A percentile compares a stretch with the other conserved stretches of the same genome.
phyloP scores from a whole-genome alignment of 2,797 vertebrate genomes.

The Arnoldichthys spilopterus region DNA sequence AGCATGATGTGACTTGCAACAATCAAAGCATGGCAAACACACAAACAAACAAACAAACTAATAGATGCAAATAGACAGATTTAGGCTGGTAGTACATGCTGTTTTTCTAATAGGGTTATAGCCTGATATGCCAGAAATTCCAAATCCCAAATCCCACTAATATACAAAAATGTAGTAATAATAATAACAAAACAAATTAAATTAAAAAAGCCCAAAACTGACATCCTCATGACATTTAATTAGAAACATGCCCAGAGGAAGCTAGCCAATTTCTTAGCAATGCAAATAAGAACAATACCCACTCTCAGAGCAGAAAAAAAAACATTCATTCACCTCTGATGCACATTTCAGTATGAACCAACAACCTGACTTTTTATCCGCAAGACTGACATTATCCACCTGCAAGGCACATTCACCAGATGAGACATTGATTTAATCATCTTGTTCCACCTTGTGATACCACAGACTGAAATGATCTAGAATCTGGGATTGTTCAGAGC shows the following conservation, averaged over 20 bases:
- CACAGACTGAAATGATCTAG: constrained; percentile 55
- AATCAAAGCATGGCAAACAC: neutral
- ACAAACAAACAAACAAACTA: neutral
- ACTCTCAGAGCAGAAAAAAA: neutral
- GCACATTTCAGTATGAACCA: neutral
- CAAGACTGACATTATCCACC: neutral
- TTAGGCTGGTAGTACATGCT: neutral
- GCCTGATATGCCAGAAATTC: no score
- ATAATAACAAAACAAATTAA: neutral
- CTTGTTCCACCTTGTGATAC: constrained; percentile 40
- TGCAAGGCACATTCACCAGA: neutral
- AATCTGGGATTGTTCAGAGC: constrained; percentile 42
- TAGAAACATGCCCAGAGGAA: neutral
- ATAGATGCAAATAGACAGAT: neutral
- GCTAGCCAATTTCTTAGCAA: neutral
- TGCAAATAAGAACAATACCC: neutral
- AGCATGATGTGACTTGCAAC: constrained; percentile 53
- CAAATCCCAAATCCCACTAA: no score
- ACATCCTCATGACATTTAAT: neutral
- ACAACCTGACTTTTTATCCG: neutral
- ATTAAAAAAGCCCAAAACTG: neutral
- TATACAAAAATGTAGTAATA: no score
- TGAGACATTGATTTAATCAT: constrained; percentile 26
- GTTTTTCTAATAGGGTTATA: neutral
- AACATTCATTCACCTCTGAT: constrained; percentile 2